A percentile compares a stretch with the other conserved stretches of the same genome.
Evolutionary conservation across 2,888 invertebrate species (phyloP).

Genomic region (Fragum sueziense): DNA sequence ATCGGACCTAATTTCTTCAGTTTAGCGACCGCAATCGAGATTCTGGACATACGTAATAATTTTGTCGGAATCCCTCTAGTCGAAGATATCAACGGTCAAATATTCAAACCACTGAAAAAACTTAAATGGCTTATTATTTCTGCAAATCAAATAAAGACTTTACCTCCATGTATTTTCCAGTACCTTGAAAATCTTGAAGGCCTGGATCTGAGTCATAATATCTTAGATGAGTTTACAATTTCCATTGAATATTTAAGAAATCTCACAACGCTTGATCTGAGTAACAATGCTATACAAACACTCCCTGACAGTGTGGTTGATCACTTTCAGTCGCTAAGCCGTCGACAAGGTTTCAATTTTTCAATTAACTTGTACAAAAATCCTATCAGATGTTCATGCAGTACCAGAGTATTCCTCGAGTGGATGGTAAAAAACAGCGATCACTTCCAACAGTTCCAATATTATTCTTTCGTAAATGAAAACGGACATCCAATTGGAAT

Average conservation of each 20-base stretch:
- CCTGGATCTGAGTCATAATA: conserved; percentile 41
- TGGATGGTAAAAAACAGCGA: neutral
- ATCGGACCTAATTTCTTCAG: conserved; percentile 17
- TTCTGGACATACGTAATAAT: conserved; percentile 33
- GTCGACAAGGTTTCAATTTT: neutral
- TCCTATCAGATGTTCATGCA: neutral
- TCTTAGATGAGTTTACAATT: conserved; percentile 10
- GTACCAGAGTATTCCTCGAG: neutral
- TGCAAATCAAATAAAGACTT: conserved; percentile 19
- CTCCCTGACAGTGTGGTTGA: neutral
- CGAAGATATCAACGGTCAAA: neutral
- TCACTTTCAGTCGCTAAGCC: neutral
- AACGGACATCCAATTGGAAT: neutral
- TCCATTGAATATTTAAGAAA: neutral
- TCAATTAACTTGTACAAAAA: neutral
- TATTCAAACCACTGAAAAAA: conserved; percentile 29
- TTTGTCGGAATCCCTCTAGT: conserved; percentile 24
- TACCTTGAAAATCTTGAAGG: conserved; percentile 7
- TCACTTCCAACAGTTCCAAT: neutral
- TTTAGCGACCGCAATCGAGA: neutral
- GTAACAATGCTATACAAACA: conserved; percentile 21
- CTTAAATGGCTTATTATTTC: conserved; percentile 30
- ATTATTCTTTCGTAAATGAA: neutral
- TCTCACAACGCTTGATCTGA: conserved; percentile 32
- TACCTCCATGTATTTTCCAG: conserved; percentile 1